A percentile compares a stretch with the other conserved stretches of the same genome.
phyloP scores from a whole-genome alignment of 2,113 vertebrate genomes.

The Butorides virescens region DNA sequence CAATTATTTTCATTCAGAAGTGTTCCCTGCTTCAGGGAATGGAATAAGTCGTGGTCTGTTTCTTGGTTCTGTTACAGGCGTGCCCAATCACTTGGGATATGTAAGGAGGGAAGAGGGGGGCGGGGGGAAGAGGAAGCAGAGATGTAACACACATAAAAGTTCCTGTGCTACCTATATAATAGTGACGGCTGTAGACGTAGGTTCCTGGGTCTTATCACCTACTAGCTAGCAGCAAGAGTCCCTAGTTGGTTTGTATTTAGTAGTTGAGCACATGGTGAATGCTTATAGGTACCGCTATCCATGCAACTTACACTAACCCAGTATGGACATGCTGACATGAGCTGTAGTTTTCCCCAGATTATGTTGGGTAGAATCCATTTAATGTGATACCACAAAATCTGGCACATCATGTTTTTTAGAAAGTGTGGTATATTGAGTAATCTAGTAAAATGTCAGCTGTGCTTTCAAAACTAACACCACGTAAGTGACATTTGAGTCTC shows the following conservation, averaged over 20 bases:
- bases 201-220: background rate
- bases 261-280: background rate
- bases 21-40: background rate
- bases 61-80: background rate
- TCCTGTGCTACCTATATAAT: background rate
- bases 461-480: background rate
- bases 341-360: background rate
- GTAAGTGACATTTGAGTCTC: background rate
- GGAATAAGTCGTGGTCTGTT: background rate
- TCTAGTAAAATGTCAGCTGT: background rate
- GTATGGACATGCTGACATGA: background rate
- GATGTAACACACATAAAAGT: background rate
- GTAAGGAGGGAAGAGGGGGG: background rate
- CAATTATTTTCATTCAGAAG: background rate
- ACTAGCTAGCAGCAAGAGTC: background rate
- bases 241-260: background rate
- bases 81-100: background rate
- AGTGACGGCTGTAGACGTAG: background rate
- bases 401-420: background rate
- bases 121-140: background rate
- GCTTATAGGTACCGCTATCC: background rate
- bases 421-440: background rate
- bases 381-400: background rate
- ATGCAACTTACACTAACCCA: accelerated
- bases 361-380: background rate